Evolutionary conservation across 2,797 vertebrate genomes (phyloP).

Genomic region (Morus bassanus): DNA sequence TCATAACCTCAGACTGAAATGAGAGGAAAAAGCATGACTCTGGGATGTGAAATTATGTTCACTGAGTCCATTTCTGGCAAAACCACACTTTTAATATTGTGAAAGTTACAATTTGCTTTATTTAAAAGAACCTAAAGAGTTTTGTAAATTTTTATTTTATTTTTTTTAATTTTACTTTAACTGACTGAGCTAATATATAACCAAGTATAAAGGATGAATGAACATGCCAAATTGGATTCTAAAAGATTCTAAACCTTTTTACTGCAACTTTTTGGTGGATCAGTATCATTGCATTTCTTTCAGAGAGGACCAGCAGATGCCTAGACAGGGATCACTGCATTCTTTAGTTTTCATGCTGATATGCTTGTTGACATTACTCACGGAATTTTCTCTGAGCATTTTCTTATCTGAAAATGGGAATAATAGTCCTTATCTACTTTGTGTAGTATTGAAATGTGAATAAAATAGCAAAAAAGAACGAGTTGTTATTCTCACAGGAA

Average conservation of each 20-base stretch:
- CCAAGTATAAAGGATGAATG: neutral
- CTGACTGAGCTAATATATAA: neutral
- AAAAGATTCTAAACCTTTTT: neutral
- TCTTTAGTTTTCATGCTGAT: neutral
- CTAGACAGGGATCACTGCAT: neutral
- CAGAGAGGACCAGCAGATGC: neutral
- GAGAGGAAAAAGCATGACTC: neutral
- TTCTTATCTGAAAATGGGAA: neutral
- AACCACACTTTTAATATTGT: neutral
- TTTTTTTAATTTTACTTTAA: neutral
- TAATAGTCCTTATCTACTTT: neutral
- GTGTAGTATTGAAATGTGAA: neutral
- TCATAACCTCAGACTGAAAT: neutral
- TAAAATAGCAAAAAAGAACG: neutral
- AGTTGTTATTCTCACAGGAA: neutral
- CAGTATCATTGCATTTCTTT: neutral
- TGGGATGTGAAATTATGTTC: neutral
- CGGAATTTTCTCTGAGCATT: neutral
- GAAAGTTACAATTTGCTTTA: neutral
- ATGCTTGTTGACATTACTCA: neutral
- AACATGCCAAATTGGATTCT: neutral
- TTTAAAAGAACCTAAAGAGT: neutral
- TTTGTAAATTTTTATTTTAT: neutral
- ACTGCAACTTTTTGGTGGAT: neutral
- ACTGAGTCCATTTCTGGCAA: neutral